Percentiles rank a stretch among this genome's conserved stretches.
phyloP scores from a whole-genome alignment of 1,140 invertebrate genomes.

The Neuroterus valhalla region DNA sequence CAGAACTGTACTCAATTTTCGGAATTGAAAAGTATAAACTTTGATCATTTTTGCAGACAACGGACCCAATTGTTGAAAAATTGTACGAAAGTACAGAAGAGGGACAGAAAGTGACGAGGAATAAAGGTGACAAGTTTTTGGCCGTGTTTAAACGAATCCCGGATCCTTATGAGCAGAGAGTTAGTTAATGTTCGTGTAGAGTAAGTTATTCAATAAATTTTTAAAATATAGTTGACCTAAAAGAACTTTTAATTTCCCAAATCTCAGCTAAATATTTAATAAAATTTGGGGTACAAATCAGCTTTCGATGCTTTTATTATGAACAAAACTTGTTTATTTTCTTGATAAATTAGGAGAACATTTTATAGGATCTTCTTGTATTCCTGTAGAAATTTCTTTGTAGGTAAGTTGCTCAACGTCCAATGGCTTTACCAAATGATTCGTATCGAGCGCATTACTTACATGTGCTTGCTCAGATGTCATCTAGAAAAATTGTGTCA shows the following conservation, averaged over 20 bases:
- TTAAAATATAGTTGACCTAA: background rate
- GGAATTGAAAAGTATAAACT: background rate
- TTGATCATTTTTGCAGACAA: slow-evolving; percentile 75
- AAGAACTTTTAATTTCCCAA: too few relatives aligned
- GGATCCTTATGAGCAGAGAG: slow-evolving; percentile 70
- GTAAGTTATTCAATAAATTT: background rate
- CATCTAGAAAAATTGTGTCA: slow-evolving; percentile 51
- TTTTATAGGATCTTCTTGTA: background rate
- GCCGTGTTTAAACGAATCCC: slow-evolving; percentile 89
- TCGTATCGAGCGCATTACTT: slow-evolving; percentile 54
- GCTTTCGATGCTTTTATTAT: slow-evolving; percentile 24
- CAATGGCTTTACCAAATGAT: slow-evolving; percentile 49
- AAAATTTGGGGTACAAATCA: background rate
- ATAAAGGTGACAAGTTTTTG: slow-evolving; percentile 94
- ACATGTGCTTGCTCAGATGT: slow-evolving; percentile 58
- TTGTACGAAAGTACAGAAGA: slow-evolving; percentile 96
- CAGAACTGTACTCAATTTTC: slow-evolving; percentile 33
- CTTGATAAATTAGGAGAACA: slow-evolving; percentile 10
- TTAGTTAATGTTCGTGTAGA: slow-evolving; percentile 38
- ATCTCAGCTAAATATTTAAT: background rate
- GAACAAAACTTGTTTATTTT: slow-evolving; percentile 29
- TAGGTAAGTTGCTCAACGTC: slow-evolving; percentile 54
- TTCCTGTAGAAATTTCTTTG: slow-evolving; percentile 39
- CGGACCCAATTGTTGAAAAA: slow-evolving; percentile 91
- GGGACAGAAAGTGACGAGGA: slow-evolving; percentile 97